Percentiles rank a stretch among this genome's conserved stretches.
phyloP scores from a whole-genome alignment of 1,140 invertebrate species.

The Sesamia nonagrioides region DNA sequence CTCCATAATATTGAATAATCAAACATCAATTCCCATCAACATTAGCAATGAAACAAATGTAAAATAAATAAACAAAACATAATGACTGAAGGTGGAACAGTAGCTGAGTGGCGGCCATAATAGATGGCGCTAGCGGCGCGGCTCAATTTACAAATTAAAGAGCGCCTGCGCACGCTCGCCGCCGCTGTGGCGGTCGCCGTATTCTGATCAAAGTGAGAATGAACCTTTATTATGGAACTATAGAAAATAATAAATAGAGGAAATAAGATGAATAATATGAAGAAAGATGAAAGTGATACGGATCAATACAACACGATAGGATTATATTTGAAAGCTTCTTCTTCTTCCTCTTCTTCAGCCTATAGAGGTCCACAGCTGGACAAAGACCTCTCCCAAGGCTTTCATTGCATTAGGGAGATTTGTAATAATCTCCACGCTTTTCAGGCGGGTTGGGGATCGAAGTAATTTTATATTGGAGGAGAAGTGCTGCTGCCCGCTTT shows the following conservation, averaged over 20 bases:
- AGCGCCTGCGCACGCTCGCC: slow-evolving; percentile 57
- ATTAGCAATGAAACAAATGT: slow-evolving; percentile 17
- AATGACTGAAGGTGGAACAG: slow-evolving; percentile 37
- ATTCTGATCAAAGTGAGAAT: slow-evolving; percentile 53
- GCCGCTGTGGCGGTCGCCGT: slow-evolving; percentile 42
- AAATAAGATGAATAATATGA: background rate
- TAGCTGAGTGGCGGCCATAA: slow-evolving; percentile 67
- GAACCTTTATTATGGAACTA: background rate
- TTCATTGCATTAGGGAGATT: too few relatives aligned
- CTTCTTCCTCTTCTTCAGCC: too few relatives aligned
- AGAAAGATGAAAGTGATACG: background rate
- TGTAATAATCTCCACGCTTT: too few relatives aligned
- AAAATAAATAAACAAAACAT: slow-evolving; percentile 11
- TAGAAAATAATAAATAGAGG: background rate
- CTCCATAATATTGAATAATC: background rate
- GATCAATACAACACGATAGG: too few relatives aligned
- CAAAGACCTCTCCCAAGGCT: too few relatives aligned
- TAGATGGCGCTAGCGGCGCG: slow-evolving; percentile 72
- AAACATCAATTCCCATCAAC: slow-evolving; percentile 26
- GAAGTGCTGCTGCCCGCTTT: too few relatives aligned
- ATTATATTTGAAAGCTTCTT: too few relatives aligned
- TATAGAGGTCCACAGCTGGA: too few relatives aligned
- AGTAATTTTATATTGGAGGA: too few relatives aligned
- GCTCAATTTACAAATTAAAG: slow-evolving; percentile 80
- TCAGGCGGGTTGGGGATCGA: too few relatives aligned